phyloP scores from a whole-genome alignment of 2,797 vertebrate species.

The Brachymystax lenok region DNA sequence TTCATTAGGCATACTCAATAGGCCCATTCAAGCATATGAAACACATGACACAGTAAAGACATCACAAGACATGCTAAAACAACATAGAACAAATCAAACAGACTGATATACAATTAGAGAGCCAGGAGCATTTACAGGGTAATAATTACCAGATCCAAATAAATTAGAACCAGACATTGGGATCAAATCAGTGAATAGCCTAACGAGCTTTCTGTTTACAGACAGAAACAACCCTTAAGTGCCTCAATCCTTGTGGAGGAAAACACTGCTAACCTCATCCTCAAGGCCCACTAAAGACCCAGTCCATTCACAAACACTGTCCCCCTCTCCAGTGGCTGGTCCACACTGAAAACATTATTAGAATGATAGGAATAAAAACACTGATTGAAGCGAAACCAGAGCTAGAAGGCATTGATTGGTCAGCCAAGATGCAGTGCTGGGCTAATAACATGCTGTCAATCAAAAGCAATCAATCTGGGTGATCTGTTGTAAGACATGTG shows the following conservation, averaged over 20 bases:
- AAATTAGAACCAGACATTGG: constrained; percentile 18
- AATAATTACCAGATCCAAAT: constrained; percentile 27
- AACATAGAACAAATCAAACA: constrained; percentile 25
- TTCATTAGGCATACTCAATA: neutral
- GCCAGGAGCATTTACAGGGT: constrained; percentile 22
- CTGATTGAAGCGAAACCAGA: constrained; percentile 52
- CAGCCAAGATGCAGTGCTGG: constrained; percentile 57
- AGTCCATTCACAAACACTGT: constrained; percentile 32
- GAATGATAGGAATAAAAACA: constrained; percentile 21
- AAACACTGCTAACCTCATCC: neutral
- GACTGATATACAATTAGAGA: constrained; percentile 10
- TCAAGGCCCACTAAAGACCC: constrained; percentile 2
- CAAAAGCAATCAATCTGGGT: constrained; percentile 60
- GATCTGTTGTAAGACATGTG: constrained; percentile 43
- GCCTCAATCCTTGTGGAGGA: neutral
- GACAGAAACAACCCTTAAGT: constrained; percentile 23
- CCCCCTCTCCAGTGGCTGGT: constrained; percentile 25
- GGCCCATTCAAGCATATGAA: constrained; percentile 6
- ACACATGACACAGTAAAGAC: constrained; percentile 11
- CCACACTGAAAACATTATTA: constrained; percentile 36
- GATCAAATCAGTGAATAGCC: constrained; percentile 23
- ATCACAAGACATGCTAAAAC: constrained; percentile 20
- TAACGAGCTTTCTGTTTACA: neutral
- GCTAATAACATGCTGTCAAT: constrained; percentile 67
- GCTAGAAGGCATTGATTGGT: constrained; percentile 46